phyloP scores from a whole-genome alignment of 2,888 invertebrate genomes.

The Sisyra terminalis region DNA sequence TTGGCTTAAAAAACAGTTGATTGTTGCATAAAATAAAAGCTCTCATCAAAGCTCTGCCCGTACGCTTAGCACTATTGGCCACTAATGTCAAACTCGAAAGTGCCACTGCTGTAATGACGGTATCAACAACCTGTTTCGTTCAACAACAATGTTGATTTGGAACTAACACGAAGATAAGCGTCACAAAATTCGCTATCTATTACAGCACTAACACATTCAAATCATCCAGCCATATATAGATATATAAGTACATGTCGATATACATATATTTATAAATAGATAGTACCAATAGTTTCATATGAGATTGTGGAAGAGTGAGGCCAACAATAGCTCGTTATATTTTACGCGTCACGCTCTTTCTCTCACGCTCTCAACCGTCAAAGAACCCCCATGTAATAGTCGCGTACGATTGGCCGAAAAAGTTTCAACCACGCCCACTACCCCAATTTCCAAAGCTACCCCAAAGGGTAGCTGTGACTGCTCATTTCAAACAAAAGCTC shows the following conservation, averaged over 20 bases:
- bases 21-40: not conserved
- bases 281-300: too few species aligned
- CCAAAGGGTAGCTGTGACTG: not conserved
- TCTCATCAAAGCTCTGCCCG: not conserved
- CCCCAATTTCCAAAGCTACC: constrained; percentile 14
- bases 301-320: too few species aligned
- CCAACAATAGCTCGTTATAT: not conserved
- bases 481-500: not conserved
- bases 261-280: too few species aligned
- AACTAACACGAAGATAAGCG: constrained; percentile 7
- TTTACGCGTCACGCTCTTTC: not conserved
- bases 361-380: constrained; percentile 23
- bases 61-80: too few species aligned
- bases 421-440: constrained; percentile 19
- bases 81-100: too few species aligned
- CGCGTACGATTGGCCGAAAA: constrained; percentile 20
- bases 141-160: constrained; percentile 7
- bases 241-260: too few species aligned
- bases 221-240: not conserved
- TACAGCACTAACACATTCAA: constrained; percentile 1
- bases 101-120: too few species aligned
- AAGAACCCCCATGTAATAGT: constrained; percentile 15
- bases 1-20: not conserved
- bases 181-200: constrained; percentile 8
- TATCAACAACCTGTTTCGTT: constrained; percentile 5